These are phyloP conservation scores for Pseudonaja textilis DNA, from an alignment of 2,113 vertebrate species.

Conservation along the genomic window DNA sequence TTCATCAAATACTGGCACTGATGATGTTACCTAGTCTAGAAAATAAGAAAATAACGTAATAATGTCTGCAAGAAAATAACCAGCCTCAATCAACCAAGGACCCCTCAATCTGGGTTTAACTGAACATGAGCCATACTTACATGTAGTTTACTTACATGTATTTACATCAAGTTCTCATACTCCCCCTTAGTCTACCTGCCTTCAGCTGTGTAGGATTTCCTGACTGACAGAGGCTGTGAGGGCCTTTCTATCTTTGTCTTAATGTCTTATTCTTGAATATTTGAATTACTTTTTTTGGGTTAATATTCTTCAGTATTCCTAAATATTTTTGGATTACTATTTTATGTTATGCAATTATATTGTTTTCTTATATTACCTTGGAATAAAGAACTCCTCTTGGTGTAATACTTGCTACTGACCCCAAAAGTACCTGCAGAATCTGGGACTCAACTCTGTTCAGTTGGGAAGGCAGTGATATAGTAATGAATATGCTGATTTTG, in stretches of 20 bases:
- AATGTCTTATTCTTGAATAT: background rate
- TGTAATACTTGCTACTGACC: background rate
- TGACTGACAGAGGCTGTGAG: background rate
- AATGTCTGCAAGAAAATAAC: background rate
- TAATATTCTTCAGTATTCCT: background rate
- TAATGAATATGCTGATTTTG: conserved; percentile 27
- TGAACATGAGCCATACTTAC: background rate
- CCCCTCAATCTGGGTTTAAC: background rate
- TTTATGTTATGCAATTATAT: background rate
- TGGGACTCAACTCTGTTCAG: background rate
- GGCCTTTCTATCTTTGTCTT: background rate
- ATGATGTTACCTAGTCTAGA: background rate
- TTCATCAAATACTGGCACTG: background rate
- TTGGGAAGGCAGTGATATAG: background rate
- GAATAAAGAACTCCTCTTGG: background rate
- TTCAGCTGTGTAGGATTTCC: background rate
- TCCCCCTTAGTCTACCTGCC: background rate
- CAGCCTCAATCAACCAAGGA: background rate
- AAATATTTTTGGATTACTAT: background rate
- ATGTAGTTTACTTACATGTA: background rate
- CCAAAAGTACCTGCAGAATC: background rate
- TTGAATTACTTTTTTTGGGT: background rate
- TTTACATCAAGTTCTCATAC: background rate
- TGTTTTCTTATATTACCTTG: background rate
- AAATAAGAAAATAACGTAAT: too few species aligned